phyloP scores from a whole-genome alignment of 2,888 invertebrate genomes.

The Tridacna crocea region DNA sequence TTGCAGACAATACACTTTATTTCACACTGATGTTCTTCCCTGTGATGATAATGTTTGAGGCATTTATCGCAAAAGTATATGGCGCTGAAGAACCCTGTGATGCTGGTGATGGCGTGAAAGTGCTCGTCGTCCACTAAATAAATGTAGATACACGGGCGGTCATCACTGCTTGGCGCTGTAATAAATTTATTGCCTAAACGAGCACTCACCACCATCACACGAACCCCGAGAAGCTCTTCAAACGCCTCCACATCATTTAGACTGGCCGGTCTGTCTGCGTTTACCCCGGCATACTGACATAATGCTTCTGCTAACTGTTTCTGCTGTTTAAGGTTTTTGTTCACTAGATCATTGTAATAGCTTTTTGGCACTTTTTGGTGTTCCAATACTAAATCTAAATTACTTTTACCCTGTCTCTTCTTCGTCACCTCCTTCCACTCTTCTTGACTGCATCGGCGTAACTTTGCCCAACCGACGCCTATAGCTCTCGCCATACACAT shows the following conservation, averaged over 20 bases:
- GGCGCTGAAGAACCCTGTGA: no score
- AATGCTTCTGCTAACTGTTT: constrained; percentile 31
- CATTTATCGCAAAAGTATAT: no score
- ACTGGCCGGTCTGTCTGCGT: constrained; percentile 26
- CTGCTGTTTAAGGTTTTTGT: constrained; percentile 21
- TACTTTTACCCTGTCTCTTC: constrained; percentile 10
- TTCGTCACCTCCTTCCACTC: constrained; percentile 30
- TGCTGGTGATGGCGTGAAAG: no score
- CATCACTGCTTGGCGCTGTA: no score
- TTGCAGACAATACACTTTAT: no score
- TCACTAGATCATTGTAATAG: constrained; percentile 12
- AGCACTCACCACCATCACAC: no score
- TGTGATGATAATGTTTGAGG: no score
- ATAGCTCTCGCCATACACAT: constrained; percentile 30
- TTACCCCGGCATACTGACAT: constrained; percentile 23
- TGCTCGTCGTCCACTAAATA: no score
- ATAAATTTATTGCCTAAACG: no score
- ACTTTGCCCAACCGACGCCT: constrained; percentile 15
- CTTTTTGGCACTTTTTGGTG: constrained; percentile 26
- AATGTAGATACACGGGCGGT: constrained; percentile 33
- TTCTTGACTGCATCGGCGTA: neutral
- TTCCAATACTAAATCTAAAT: constrained; percentile 29
- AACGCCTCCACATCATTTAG: constrained; percentile 26
- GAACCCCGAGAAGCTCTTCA: constrained; percentile 26
- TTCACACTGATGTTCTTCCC: no score